Evolutionary conservation across 1,140 invertebrate genomes (phyloP), one percentile per base, ranked within the genome.

Genomic region (Harlomillsia oculata): DNA sequence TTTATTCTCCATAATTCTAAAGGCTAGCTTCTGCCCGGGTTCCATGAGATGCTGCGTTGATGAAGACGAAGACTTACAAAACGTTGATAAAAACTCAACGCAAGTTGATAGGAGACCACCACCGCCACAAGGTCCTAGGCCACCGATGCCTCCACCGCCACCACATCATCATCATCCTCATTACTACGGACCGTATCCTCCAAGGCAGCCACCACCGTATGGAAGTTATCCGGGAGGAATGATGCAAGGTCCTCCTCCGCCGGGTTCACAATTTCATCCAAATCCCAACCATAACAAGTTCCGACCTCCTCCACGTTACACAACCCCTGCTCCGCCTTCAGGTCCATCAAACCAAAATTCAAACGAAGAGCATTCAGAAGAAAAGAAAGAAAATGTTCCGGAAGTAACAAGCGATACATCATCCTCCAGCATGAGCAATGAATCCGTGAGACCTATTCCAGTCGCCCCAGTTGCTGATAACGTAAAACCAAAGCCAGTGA

Each of bases 11-110:
- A n/a, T n/a, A n/a, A n/a, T n/a, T n/a, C n/a, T n/a, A n/a, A n/a
- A 18, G 39, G 9, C 16, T 14, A 13, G 39, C 16, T 9, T 20
- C 39, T 62, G 63, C 29, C 61, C 61, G 9, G 53, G 50, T 28
- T 52, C 43, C n/a, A 34, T 59, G 13, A 80, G 84, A 67, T 89
- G 87, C 70, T 89, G 87, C 65, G 78, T 87, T 2, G 83, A 88
- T 13, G 34, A 53, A 30, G 49, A 51, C 2, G 29, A 14, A 18
- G 21, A 29, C 3, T n/a, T 6, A 3, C 3, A 48, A 11, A 37
- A 49, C 20, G 28, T 36, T n/a, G 28, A 43, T n/a, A 46, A 43
- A 16, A 40, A 46, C 45, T 36, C 43, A n/a, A 23, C 48, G 5
- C 48, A 50, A 5, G 36, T 32, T 32, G 36, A 37, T 23, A 34